Conservation (phyloP, 2,113 vertebrate species). For the Cettia cetti region DNA sequence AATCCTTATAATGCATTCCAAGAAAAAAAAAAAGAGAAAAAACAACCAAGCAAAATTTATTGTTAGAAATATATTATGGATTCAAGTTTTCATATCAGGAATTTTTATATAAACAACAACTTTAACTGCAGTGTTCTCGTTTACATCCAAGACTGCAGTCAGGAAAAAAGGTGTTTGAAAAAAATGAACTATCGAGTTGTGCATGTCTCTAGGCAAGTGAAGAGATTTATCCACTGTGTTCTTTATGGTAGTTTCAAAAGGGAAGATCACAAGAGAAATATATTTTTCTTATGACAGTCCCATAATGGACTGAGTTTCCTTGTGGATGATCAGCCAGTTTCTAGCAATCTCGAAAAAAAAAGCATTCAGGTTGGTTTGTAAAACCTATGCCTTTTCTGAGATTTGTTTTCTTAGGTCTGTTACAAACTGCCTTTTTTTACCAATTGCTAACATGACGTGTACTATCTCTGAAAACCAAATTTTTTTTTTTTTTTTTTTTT, state of each 20-base stretch:
- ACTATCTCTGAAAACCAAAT: background rate
- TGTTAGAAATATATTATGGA: background rate
- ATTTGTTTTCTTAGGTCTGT: conserved; percentile 23
- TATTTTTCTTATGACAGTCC: background rate
- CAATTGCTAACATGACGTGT: background rate
- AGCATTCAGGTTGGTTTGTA: background rate
- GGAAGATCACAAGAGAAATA: background rate
- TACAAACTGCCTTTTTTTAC: background rate
- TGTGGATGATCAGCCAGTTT: conserved; percentile 4
- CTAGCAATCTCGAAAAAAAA: conserved; percentile 32
- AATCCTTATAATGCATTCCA: background rate
- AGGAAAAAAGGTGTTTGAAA: background rate
- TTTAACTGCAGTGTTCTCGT: background rate
- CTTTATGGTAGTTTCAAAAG: background rate
- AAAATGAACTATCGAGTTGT: background rate
- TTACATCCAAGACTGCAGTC: background rate
- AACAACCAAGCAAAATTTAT: background rate
- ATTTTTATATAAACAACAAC: background rate
- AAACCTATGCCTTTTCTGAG: conserved; percentile 38
- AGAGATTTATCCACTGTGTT: background rate
- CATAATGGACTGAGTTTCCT: background rate
- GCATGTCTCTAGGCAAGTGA: background rate
- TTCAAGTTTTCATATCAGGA: background rate
- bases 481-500: background rate
- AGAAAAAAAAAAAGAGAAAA: background rate